Base-by-base conservation (phyloP, 2,113 vertebrate species). In the Gracilinanus agilis region DNA sequence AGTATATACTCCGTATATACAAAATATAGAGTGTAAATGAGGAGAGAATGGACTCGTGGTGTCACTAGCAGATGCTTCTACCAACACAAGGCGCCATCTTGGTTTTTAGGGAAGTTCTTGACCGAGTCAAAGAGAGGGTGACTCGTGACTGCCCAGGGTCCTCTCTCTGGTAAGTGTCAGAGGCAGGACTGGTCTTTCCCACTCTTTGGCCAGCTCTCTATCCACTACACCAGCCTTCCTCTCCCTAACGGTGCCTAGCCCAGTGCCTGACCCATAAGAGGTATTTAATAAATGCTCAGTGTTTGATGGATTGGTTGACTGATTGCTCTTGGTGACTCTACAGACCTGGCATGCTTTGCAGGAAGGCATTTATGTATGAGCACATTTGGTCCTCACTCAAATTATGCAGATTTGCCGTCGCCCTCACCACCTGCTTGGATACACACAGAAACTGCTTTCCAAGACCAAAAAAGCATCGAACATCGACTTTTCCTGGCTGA, bases 401-500 rank as follows among this genome's bases (percentile, higher is more conserved):
- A 93, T 56, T 89, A 96, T 91, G 29, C 94, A 97, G 97, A 97
- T 40, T 92, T 3, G 3, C 0, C n/a, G 92, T 93, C 88, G 96
- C 44, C 67, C 54, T 96, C 92, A 90, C 94, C 95, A 92, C 94
- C 94, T 92, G 44, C 54, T 89, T 96, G 94, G 95, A n/a, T 89
- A 96, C 96, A 95, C 61, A 10, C 2, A 93, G 3, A 24, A 29
- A 61, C 90, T 89, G 24, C 1, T 90, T 55, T 54, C 9, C 90
- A 96, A 94, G 55, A 96, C 55, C 44, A 44, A 83, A 96, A 91
- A 97, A 96, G 24, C 5, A 88, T 88, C 75, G 90, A 23, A 97
- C 96, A 95, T 95, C 91, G 54, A 93, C 92, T 97, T 98, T 97
- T 96, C 92, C 95, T 97, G 56, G 97, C 90, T 96, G 91, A 96